phyloP scores from a whole-genome alignment of 30 jellyfish, hydroid and myxozoan genomes.

The Catostylus mosaicus region DNA sequence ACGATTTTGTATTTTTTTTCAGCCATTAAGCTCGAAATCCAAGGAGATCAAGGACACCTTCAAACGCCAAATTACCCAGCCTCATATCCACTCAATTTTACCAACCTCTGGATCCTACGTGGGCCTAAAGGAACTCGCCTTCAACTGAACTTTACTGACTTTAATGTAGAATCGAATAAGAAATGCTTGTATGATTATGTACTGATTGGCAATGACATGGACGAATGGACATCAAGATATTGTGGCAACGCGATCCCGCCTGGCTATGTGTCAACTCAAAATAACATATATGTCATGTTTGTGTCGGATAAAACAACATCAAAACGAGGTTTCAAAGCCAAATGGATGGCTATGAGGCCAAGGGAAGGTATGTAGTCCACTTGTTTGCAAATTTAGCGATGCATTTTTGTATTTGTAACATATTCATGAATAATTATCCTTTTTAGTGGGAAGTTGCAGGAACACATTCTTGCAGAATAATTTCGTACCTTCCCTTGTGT shows the following conservation, averaged over 20 bases:
- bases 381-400: too few relatives aligned
- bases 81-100: conserved; percentile 33
- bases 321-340: conserved; percentile 39
- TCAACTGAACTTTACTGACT: conserved; percentile 45
- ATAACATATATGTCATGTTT: not conserved
- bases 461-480: too few relatives aligned
- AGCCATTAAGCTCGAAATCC: conserved; percentile 27
- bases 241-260: conserved; percentile 35
- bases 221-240: conserved; percentile 2
- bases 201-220: not conserved
- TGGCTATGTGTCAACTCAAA: conserved; percentile 9
- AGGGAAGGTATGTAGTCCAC: not conserved
- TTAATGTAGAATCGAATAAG: conserved; percentile 41
- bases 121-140: conserved; percentile 15
- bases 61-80: conserved; percentile 39
- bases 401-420: too few relatives aligned
- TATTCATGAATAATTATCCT: too few relatives aligned
- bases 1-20: not conserved
- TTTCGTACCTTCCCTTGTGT: too few relatives aligned
- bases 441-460: too few relatives aligned
- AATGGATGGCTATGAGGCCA: conserved; percentile 20
- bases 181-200: conserved; percentile 52
- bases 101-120: conserved; percentile 31
- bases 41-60: conserved; percentile 31
- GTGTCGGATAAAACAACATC: conserved; percentile 33